A percentile compares a stretch with the other conserved stretches of the same genome.
These are phyloP conservation scores for Telmatherina bonti DNA, from an alignment of 2,797 vertebrate genomes.

Conservation along the genomic window DNA sequence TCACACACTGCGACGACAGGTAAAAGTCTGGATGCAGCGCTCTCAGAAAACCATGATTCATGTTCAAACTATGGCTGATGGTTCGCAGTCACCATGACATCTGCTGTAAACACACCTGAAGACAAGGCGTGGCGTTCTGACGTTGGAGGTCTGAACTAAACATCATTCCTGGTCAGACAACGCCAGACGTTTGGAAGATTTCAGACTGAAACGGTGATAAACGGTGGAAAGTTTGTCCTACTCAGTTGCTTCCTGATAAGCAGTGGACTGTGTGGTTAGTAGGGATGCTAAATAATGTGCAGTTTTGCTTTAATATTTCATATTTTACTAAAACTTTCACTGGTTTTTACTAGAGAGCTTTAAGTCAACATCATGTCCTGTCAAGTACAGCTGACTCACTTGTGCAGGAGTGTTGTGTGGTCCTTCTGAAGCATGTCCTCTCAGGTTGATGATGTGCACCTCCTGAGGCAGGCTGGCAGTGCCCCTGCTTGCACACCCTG, in stretches of 20 bases:
- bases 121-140: conserved; percentile 33
- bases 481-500: conserved; percentile 94
- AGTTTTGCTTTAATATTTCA: neutral
- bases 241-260: neutral
- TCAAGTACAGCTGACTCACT: conserved; percentile 63
- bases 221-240: neutral
- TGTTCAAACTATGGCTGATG: conserved; percentile 41
- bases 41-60: conserved; percentile 64
- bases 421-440: conserved; percentile 79
- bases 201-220: neutral
- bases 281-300: neutral
- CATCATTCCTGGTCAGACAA: conserved; percentile 21
- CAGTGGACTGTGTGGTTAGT: neutral
- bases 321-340: neutral
- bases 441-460: conserved; percentile 95
- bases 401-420: conserved; percentile 44
- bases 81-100: conserved; percentile 18
- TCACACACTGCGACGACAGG: conserved; percentile 49
- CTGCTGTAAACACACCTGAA: conserved; percentile 22
- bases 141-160: conserved; percentile 29
- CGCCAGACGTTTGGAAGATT: neutral
- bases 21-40: conserved; percentile 51
- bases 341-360: neutral
- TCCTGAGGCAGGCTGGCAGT: conserved; percentile 88
- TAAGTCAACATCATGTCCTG: neutral